phyloP scores from a whole-genome alignment of 2,797 vertebrate species.

The Lagodon rhomboides region DNA sequence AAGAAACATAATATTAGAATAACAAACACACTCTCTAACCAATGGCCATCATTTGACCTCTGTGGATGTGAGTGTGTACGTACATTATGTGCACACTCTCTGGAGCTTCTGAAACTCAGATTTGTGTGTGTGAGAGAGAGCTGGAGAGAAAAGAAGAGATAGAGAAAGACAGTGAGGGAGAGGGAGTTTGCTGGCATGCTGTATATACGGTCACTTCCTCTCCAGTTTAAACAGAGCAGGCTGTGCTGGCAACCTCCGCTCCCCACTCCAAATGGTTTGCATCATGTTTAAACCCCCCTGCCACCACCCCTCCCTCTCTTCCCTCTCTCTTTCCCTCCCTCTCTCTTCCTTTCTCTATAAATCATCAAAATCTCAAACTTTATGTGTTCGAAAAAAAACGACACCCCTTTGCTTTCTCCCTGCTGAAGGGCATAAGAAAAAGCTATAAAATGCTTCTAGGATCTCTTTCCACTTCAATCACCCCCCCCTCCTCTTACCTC shows the following conservation, averaged over 20 bases:
- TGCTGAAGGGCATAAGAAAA: constrained; percentile 80
- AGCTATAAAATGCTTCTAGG: constrained; percentile 77
- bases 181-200: constrained; percentile 94
- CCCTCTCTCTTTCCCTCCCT: constrained; percentile 72
- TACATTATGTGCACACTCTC: constrained; percentile 58
- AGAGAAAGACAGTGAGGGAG: constrained; percentile 78
- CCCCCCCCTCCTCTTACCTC: constrained; percentile 38
- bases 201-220: constrained; percentile 99
- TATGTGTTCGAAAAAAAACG: constrained; percentile 79
- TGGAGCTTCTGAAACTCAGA: constrained; percentile 63
- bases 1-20: constrained; percentile 91
- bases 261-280: constrained; percentile 99
- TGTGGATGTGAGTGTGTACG: constrained; percentile 79
- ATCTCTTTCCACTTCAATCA: constrained; percentile 78
- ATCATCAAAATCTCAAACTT: constrained; percentile 88
- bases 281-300: constrained; percentile 97
- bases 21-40: constrained; percentile 87
- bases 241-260: constrained; percentile 98
- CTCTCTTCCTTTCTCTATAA: constrained; percentile 88
- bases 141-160: constrained; percentile 68
- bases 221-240: constrained; percentile 99
- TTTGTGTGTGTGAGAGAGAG: constrained; percentile 40
- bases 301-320: constrained; percentile 80
- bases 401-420: constrained; percentile 66
- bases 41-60: constrained; percentile 85